Base-by-base conservation (phyloP, 2,113 vertebrate species). In the Hystrix brachyura region DNA sequence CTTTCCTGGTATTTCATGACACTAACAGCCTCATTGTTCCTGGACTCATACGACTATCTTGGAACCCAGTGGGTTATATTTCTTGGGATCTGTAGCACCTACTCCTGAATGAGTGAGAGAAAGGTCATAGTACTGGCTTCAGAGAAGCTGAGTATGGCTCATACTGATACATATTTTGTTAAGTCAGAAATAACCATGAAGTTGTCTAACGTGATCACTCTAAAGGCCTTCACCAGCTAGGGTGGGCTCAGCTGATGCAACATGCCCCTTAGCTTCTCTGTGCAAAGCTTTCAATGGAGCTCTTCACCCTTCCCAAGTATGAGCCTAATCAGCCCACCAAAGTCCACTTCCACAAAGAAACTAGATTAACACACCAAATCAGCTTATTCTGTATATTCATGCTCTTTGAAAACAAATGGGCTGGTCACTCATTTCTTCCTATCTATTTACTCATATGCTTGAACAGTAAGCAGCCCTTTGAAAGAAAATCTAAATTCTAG, bases 401-500 rank as follows among this genome's bases (percentile, higher is more conserved):
- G 27, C 13, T 79, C 8, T 82, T 60, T 79, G 27, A 46, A 48
- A 87, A 76, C 76, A 93, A 93, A 82, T 59, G 27, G 11, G 2
- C n/a, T 34, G 21, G 10, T 65, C 59, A 78, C 48, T 95, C 29
- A 55, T 88, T 85, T 93, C 5, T 32, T 86, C 23, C 79, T 64
- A 57, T 60, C 46, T 87, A 88, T 84, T 87, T 57, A 92, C 14
- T 79, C 76, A 48, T 21, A 76, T 7, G 32, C n/a, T 80, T 92
- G 46, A 62, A 25, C 11, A 90, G 27, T 81, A 81, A 79, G 14
- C 38, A 83, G 5, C 62, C n/a, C 27, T 90, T 92, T 65, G 85
- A 90, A 95, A 80, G 59, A 15, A 93, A 93, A 92, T 74, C 27
- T 87, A 84, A 91, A 93, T 71, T 27, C 46, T 71, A 80, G n/a